A percentile compares a stretch with the other conserved stretches of the same genome.
Conservation (phyloP, 1,140 invertebrate genomes). For the Cheumatopsyche charites region DNA sequence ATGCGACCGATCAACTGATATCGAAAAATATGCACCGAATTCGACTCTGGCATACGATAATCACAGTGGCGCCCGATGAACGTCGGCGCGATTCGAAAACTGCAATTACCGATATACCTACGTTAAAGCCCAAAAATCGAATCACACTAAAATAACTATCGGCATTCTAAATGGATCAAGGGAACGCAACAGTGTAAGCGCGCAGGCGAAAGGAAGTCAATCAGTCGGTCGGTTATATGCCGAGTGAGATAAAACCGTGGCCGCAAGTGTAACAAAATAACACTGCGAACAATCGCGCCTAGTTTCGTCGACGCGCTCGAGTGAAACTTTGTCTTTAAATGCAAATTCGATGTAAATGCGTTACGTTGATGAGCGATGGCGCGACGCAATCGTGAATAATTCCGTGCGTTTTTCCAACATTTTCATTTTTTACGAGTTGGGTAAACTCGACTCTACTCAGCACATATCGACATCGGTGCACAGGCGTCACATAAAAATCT, state of each 20-base stretch:
- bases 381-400: too few relatives aligned
- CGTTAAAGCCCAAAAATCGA: not conserved
- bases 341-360: not conserved
- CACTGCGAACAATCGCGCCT: not conserved
- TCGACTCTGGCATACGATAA: too few relatives aligned
- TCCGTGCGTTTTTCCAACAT: too few relatives aligned
- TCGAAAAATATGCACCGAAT: too few relatives aligned
- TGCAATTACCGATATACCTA: not conserved
- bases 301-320: not conserved
- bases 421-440: too few relatives aligned
- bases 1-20: too few relatives aligned
- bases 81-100: slow-evolving; percentile 6
- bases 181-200: not conserved
- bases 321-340: slow-evolving; percentile 15
- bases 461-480: too few relatives aligned
- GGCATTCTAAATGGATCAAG: slow-evolving; percentile 20
- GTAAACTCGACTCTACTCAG: too few relatives aligned
- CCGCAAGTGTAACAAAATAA: too few relatives aligned
- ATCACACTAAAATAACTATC: slow-evolving; percentile 8
- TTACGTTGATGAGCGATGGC: too few relatives aligned
- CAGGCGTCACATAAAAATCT: not conserved
- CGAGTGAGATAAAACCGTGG: too few relatives aligned
- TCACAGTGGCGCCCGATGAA: slow-evolving; percentile 5
- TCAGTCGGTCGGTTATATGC: too few relatives aligned
- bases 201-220: slow-evolving; percentile 12